Base-by-base conservation (phyloP, 2,888 invertebrate genomes). In the Melanostoma scalare region DNA sequence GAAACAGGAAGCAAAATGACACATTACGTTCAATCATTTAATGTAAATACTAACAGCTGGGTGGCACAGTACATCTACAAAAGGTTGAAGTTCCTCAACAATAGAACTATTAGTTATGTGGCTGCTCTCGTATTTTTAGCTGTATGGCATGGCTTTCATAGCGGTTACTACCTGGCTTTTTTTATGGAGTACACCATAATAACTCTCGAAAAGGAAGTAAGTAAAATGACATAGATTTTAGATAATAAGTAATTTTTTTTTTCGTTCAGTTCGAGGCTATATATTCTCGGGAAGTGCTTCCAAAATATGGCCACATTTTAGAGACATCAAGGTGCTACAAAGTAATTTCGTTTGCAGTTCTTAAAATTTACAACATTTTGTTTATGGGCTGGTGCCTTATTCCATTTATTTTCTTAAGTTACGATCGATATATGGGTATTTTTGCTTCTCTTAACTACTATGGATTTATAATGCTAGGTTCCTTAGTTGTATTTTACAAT, bases 41-140 rank as follows among this genome's bases (percentile, higher is more conserved):
- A 99, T 91, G 96, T 96, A 79, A 98, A 98, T 91, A 99, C 99
- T 0, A 99, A 99, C 91, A 93, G 95, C 68, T 99, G 99, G 96
- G 96, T 98, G 74, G 96, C 96, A 0, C 96, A 97, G 92, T 98
- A 99, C 90, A 92, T 99, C 31, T 99, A 97, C 92, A 99, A 99
- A 90, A 93, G 99, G 3, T 93, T 99, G 50, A 96, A 95, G 89
- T 99, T 98, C 90, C 92, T 99, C 58, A 96, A 96, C 56, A 97
- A 96, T 91, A 94, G 95, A 30, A 93, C 93, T 48, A 91, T 94
- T 2, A 98, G 98, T 85, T 99, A 99, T 90, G 92, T 94, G 0
- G 93, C 94, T 0, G 96, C 98, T 0, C 92, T 99, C 48, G 73
- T 94, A 0, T 99, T 98, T 91, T 93, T 99, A 46, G 98, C 99